Base-by-base conservation (phyloP, 1,140 invertebrate genomes). In the Pseudomyrmex gracilis region DNA sequence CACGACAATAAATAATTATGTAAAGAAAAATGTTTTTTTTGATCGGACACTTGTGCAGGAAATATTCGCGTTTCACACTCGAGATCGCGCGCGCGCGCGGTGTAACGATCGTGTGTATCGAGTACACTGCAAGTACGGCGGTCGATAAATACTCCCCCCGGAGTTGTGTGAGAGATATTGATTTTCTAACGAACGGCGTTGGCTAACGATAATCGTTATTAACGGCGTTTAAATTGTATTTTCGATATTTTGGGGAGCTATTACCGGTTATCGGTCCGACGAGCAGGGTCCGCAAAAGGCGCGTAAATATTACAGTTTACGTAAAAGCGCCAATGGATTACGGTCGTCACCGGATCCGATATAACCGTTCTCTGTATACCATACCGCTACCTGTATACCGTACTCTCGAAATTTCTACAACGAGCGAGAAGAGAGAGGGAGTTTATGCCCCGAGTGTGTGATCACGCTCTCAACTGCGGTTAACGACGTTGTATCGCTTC, bases 301-400 rank as follows among this genome's bases (percentile, higher is more conserved):
- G 20, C 66, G 76, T 80, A 80, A 80, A 80, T 80, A 80, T 80
- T 80, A 34, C 43, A 80, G 66, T 70, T 80, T 80, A 76, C 78
- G 80, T 87, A 87, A 87, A 87, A 87, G 84, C 84, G 60, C 78
- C 63, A 55, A 53, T 66, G 70, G 53, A 83, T 86, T 80, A 83
- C 61, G 83, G 84, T 66, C 85, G 64, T 73, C 57, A 82, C 60
- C 49, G 84, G 22, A 71, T 70, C 66, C 34, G 49, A 86, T 80
- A 85, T 71, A 64, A 83, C 74, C 76, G 57, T 49, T 55, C 57
- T 47, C 24, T 51, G 12, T 34, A 34, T 34, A 45, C 49, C 20
- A 10, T 34, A 34, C n/a, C 20, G 12, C 43, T 43, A n/a, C n/a
- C n/a, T n/a, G n/a, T n/a, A n/a, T n/a, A n/a, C n/a, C n/a, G 58